A percentile compares a stretch with the other conserved stretches of the same genome.
phyloP scores from a whole-genome alignment of 2,797 vertebrate genomes.

The Mycteria americana region DNA sequence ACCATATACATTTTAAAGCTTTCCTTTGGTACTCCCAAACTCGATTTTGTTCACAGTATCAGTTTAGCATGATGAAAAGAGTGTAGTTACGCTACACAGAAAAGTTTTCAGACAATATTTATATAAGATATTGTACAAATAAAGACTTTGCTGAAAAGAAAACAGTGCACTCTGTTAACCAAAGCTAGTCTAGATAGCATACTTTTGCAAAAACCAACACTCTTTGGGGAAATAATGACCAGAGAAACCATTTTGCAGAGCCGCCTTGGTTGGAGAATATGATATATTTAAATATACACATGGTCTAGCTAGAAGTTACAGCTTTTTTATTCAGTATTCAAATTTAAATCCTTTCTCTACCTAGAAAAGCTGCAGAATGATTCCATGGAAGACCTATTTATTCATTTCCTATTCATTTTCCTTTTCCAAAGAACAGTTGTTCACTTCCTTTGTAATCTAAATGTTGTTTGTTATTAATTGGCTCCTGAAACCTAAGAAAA shows the following conservation, averaged over 20 bases:
- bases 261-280: not conserved
- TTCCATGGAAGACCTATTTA: not conserved
- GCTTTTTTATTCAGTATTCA: not conserved
- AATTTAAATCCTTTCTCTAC: not conserved
- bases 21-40: not conserved
- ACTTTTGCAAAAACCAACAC: not conserved
- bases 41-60: not conserved
- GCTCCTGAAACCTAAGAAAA: constrained; percentile 66
- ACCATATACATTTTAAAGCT: not conserved
- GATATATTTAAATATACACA: not conserved
- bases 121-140: not conserved
- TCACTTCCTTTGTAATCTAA: not conserved
- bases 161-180: not conserved
- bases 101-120: not conserved
- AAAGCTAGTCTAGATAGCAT: not conserved
- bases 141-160: not conserved
- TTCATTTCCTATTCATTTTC: not conserved
- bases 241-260: not conserved
- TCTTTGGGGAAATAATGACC: not conserved
- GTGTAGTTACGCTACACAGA: not conserved
- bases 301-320: not conserved
- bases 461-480: constrained; percentile 6
- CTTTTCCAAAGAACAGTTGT: not conserved
- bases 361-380: not conserved
- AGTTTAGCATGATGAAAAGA: not conserved